phyloP scores from a whole-genome alignment of 1,140 invertebrate genomes.

The Teleogryllus occipitalis region DNA sequence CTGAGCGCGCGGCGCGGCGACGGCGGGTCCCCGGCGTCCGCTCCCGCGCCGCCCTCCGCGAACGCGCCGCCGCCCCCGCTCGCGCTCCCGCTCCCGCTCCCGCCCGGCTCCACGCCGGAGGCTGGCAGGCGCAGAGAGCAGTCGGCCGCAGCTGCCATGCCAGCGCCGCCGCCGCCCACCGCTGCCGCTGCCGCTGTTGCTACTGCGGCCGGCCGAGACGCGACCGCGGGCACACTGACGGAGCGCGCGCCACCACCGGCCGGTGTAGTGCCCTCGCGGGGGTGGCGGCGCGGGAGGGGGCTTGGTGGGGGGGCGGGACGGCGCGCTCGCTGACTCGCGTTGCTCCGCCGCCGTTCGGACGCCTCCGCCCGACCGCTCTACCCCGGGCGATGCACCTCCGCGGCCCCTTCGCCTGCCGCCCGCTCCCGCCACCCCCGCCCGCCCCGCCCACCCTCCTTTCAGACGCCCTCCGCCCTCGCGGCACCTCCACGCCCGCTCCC shows the following conservation, averaged over 20 bases:
- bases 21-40: not conserved
- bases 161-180: conserved; percentile 23
- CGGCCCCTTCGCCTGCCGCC: not conserved
- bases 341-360: not conserved
- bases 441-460: not conserved
- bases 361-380: not conserved
- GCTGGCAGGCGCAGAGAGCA: conserved; percentile 3
- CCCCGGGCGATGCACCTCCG: not conserved
- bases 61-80: conserved; percentile 31
- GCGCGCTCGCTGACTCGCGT: too few relatives aligned
- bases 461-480: not conserved
- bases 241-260: not conserved
- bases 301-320: not conserved
- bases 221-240: not conserved
- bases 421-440: not conserved
- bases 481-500: not conserved
- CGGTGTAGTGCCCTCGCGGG: not conserved
- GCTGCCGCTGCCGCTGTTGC: too few relatives aligned
- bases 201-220: not conserved
- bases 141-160: conserved; percentile 29
- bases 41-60: too few relatives aligned
- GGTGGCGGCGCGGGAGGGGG: not conserved
- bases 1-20: conserved; percentile 54
- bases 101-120: not conserved
- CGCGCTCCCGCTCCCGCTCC: conserved; percentile 29